Percentiles rank a stretch among this genome's conserved stretches.
Conservation (phyloP, 1,140 invertebrate genomes). For the Heliconius congener region DNA sequence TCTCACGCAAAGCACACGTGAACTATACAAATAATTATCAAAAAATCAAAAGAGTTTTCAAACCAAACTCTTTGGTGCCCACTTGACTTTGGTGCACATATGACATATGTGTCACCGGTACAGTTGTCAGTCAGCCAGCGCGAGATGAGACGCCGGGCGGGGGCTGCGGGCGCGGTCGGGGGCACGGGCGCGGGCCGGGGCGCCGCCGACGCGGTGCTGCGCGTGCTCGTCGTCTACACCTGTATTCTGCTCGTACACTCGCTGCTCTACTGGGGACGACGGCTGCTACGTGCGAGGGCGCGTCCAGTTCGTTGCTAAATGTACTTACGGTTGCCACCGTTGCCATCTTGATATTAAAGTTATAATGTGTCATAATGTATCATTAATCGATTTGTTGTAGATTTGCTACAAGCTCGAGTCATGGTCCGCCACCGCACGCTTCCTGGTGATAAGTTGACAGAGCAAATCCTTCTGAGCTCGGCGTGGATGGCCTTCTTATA, state of each 20-base stretch:
- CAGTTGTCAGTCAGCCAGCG: neutral
- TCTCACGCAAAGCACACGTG: no score
- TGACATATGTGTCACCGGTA: neutral
- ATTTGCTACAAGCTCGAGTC: neutral
- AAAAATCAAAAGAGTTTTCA: neutral
- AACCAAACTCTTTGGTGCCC: neutral
- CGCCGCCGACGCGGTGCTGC: conserved; percentile 41
- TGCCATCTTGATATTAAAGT: no score
- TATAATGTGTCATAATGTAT: neutral
- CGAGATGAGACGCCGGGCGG: neutral
- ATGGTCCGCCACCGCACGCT: conserved; percentile 37
- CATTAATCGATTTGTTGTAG: neutral
- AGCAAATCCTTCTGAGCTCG: conserved; percentile 38
- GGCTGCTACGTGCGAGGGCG: conserved; percentile 34
- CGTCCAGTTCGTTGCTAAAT: conserved; percentile 13
- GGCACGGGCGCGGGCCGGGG: conserved; percentile 32
- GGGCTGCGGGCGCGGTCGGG: neutral
- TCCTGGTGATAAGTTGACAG: conserved; percentile 40
- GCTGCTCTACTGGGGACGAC: conserved; percentile 56
- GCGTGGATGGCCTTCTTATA: conserved; percentile 51
- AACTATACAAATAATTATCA: neutral
- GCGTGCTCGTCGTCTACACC: conserved; percentile 51
- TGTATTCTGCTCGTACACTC: conserved; percentile 54
- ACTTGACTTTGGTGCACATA: neutral
- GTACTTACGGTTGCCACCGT: neutral